These are phyloP conservation scores for Psilopsiagon aurifrons DNA, from an alignment of 2,113 vertebrate genomes.

Conservation along the genomic window DNA sequence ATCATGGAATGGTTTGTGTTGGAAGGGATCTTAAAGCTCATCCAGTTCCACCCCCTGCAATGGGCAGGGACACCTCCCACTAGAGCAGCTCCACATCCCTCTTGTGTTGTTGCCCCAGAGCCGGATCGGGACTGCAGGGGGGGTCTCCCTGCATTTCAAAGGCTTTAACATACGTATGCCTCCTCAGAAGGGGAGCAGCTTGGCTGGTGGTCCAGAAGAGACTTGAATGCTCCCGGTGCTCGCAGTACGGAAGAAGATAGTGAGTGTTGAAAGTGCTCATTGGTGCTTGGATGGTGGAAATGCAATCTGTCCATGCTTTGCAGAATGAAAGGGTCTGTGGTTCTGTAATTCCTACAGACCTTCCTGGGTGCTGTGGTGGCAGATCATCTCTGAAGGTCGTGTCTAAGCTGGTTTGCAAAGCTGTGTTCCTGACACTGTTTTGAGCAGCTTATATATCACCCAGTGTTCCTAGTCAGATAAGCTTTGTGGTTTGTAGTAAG, in stretches of 20 bases:
- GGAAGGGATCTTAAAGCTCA: background rate
- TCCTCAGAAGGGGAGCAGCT: background rate
- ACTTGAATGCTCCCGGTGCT: background rate
- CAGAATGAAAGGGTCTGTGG: background rate
- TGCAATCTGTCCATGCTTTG: background rate
- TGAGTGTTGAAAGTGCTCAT: fast-evolving
- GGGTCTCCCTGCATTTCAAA: background rate
- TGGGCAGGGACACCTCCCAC: background rate
- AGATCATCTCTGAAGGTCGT: slow-evolving; percentile 37
- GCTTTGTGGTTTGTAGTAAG: background rate
- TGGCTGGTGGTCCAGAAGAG: fast-evolving
- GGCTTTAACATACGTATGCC: fast-evolving
- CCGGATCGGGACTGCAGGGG: background rate
- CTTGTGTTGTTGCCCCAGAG: background rate
- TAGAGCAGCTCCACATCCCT: background rate
- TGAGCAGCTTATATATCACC: slow-evolving; percentile 23
- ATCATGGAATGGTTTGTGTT: background rate
- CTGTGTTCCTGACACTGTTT: slow-evolving; percentile 33
- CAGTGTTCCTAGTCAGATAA: slow-evolving; percentile 24
- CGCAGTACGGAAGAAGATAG: background rate
- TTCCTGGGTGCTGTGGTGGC: background rate
- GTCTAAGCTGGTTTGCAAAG: slow-evolving; percentile 46
- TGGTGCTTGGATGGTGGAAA: background rate
- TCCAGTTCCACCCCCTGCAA: background rate
- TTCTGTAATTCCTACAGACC: background rate